Evolutionary conservation across 2,888 invertebrate species (phyloP), one percentile per base, ranked within the genome.

Genomic region (Drosophila multiciliata): DNA sequence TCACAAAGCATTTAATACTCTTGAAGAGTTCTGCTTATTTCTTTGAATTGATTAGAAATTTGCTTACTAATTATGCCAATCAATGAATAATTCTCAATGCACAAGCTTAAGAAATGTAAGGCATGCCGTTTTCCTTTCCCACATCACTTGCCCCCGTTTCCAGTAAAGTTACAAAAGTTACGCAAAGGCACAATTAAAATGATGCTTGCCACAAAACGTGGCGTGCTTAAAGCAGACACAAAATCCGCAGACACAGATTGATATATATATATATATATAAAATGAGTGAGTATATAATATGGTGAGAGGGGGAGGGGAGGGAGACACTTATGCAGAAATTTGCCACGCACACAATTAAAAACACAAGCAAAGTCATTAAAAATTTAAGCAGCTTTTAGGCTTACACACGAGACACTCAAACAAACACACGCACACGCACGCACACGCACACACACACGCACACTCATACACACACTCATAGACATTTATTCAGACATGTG

Each of bases 351-450:
- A 90, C 87, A 89, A 90, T 90, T 89, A 90, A 90, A 87, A 90
- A 87, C 75, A 89, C 87, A 87, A 87, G 89, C 87, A 90, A 86
- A 85, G 87, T 84, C 89, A 87, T 87, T 90, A 87, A 90, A 87
- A 90, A 87, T 90, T 72, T 90, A 87, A 87, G 87, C 90, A 87
- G 87, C 87, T 87, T 90, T 87, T 90, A 74, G 89, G 89, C 90
- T 87, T 87, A 89, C 80, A 80, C 69, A 76, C 65, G 57, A 68
- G 58, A 70, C 55, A 67, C 67, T 58, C 62, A 29, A 53, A 52
- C 48, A 54, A 57, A 67, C 67, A 70, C 66, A 67, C 67, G 53
- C 57, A 23, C 35, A 42, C 48, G 53, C 67, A 66, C 66, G 75
- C 77, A 78, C 67, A 73, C 65, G 66, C 55, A 62, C 65, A 50